Conservation (phyloP, 2,113 vertebrate species). For the Hippocampus mohnikei region DNA sequence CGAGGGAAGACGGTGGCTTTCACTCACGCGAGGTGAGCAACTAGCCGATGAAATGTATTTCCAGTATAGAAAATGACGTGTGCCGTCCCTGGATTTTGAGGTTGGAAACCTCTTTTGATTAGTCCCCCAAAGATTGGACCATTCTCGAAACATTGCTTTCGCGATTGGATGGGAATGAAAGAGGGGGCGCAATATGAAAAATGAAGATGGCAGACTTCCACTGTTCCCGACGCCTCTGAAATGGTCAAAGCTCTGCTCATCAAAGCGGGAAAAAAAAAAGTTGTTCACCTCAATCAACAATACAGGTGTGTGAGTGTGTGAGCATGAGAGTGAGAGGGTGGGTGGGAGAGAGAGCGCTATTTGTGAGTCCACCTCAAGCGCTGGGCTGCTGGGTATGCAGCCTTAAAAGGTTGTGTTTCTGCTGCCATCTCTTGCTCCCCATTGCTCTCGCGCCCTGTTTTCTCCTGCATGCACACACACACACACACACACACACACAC, state of each 20-base stretch:
- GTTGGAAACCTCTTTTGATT: slow-evolving; percentile 32
- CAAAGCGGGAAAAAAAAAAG: slow-evolving; percentile 30
- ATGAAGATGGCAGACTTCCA: slow-evolving; percentile 47
- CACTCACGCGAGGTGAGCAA: slow-evolving; percentile 15
- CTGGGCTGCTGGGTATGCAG: slow-evolving; percentile 67
- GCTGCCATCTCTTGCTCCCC: slow-evolving; percentile 46
- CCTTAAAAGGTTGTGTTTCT: slow-evolving; percentile 78
- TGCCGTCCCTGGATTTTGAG: slow-evolving; percentile 28
- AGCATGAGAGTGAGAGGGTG: slow-evolving; percentile 1
- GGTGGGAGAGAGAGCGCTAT: slow-evolving; percentile 44
- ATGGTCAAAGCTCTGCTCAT: slow-evolving; percentile 44
- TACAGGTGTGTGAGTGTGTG: slow-evolving; percentile 9
- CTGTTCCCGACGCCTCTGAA: slow-evolving; percentile 42
- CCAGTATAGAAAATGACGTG: slow-evolving; percentile 16
- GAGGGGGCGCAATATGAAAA: slow-evolving; percentile 36
- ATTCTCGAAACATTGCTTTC: slow-evolving; percentile 35
- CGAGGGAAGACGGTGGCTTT: not conserved
- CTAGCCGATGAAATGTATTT: slow-evolving; percentile 19
- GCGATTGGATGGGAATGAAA: slow-evolving; percentile 34
- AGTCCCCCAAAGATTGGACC: slow-evolving; percentile 34
- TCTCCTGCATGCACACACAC: not conserved
- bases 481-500: not conserved
- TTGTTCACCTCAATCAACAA: slow-evolving; percentile 49
- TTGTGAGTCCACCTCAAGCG: slow-evolving; percentile 68
- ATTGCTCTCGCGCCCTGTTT: slow-evolving; percentile 11